Percentiles rank a stretch among this genome's conserved stretches.
Evolutionary conservation across 2,888 invertebrate species (phyloP).

Genomic region (Prosopocoilus inquinatus): DNA sequence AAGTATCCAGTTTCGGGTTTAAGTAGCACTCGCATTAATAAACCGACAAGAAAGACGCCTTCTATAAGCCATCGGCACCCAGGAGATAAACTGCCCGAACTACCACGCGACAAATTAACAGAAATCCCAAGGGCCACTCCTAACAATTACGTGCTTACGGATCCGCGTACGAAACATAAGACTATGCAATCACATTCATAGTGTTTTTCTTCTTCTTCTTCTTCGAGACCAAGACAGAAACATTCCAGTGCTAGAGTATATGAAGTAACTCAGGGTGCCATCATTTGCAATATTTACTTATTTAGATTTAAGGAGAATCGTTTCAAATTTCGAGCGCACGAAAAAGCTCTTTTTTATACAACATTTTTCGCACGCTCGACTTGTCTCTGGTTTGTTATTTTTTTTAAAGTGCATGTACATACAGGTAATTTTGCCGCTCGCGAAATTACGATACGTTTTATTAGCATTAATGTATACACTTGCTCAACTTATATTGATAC

Average conservation of each 20-base stretch:
- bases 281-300: slow-evolving; percentile 24
- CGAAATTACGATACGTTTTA: slow-evolving; percentile 21
- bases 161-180: slow-evolving; percentile 48
- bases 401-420: slow-evolving; percentile 18
- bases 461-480: slow-evolving; percentile 48
- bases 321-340: slow-evolving; percentile 14
- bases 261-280: slow-evolving; percentile 52
- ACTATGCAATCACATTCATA: slow-evolving; percentile 49
- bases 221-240: slow-evolving; percentile 1
- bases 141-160: slow-evolving; percentile 65
- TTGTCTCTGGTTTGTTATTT: slow-evolving; percentile 8
- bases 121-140: slow-evolving; percentile 60
- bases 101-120: slow-evolving; percentile 51
- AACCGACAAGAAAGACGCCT: slow-evolving; percentile 58
- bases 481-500: slow-evolving; percentile 45
- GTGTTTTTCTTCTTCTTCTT: neutral
- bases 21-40: slow-evolving; percentile 58
- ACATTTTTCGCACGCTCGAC: slow-evolving; percentile 18
- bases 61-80: slow-evolving; percentile 68
- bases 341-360: slow-evolving; percentile 8
- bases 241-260: slow-evolving; percentile 43
- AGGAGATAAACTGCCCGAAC: slow-evolving; percentile 72
- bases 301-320: neutral
- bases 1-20: slow-evolving; percentile 69
- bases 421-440: slow-evolving; percentile 14